Evolutionary conservation across 2,113 vertebrate genomes (phyloP).

Genomic region (Chamaetylas fuelleborni): DNA sequence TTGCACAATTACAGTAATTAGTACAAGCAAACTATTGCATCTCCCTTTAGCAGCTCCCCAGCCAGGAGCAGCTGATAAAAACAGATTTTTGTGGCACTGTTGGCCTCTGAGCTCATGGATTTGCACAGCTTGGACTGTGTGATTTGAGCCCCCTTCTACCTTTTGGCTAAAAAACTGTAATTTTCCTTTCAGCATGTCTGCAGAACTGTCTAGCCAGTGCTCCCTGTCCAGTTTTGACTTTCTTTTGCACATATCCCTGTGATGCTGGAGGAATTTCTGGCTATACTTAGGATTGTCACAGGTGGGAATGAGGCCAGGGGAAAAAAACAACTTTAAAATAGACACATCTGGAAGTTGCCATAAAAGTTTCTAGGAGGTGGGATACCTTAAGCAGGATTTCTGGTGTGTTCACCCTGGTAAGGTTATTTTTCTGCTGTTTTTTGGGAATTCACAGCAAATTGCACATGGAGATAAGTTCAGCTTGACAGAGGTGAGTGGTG

Average conservation of each 20-base stretch:
- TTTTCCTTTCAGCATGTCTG: not conserved
- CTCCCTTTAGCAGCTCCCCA: not conserved
- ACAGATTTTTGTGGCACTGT: not conserved
- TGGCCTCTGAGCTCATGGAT: not conserved
- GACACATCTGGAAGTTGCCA: not conserved
- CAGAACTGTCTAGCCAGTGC: not conserved
- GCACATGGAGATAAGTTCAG: fast-evolving
- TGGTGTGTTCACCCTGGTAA: fast-evolving
- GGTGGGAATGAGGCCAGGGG: not conserved
- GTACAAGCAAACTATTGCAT: not conserved
- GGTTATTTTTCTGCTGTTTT: not conserved
- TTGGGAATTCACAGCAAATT: not conserved
- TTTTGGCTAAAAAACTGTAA: not conserved
- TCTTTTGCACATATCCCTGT: not conserved
- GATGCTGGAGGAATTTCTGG: not conserved
- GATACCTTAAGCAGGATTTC: not conserved
- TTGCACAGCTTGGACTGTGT: not conserved
- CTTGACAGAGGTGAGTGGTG: not conserved
- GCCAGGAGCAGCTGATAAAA: not conserved
- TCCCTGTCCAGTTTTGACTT: not conserved
- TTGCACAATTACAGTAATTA: not conserved
- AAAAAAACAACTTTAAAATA: not conserved
- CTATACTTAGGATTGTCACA: not conserved
- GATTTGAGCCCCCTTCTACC: not conserved
- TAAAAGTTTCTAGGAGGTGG: not conserved